Evolutionary conservation across 2,888 invertebrate species (phyloP).

Genomic region (Chrysomela aeneicollis): DNA sequence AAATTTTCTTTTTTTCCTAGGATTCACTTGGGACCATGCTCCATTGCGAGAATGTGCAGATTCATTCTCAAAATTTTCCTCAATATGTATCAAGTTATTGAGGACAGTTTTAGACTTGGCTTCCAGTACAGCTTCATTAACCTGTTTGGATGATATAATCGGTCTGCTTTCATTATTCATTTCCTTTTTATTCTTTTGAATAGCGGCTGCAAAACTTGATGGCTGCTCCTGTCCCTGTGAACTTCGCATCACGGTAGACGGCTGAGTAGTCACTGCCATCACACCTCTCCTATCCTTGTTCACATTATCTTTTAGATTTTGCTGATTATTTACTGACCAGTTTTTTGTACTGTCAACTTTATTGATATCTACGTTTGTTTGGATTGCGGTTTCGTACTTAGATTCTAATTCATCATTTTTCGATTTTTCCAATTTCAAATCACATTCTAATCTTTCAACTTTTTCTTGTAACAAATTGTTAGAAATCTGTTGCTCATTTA

Average conservation of each 20-base stretch:
- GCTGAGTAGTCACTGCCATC: constrained; percentile 9
- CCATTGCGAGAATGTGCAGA: no score
- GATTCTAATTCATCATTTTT: constrained; percentile 5
- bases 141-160: constrained; percentile 16
- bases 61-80: no score
- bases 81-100: constrained; percentile 9
- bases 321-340: constrained; percentile 19
- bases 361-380: constrained; percentile 7
- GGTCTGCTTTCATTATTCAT: no score
- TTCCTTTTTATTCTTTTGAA: constrained; percentile 18
- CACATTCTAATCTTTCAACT: constrained; percentile 11
- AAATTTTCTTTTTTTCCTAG: no score
- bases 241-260: constrained; percentile 1
- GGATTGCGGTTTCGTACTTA: background rate
- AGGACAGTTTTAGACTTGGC: constrained; percentile 14
- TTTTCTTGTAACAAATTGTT: constrained; percentile 17
- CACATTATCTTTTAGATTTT: constrained; percentile 16
- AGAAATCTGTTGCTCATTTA: background rate
- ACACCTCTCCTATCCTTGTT: constrained; percentile 9
- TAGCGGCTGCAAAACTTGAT: constrained; percentile 20
- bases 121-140: constrained; percentile 13
- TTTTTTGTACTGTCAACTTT: constrained; percentile 16
- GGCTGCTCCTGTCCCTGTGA: constrained; percentile 8
- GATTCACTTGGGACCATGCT: no score
- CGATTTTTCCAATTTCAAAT: background rate